Evolutionary conservation across 64 coral and sea anemone genomes (phyloP).

Genomic region (Porites australiensis): DNA sequence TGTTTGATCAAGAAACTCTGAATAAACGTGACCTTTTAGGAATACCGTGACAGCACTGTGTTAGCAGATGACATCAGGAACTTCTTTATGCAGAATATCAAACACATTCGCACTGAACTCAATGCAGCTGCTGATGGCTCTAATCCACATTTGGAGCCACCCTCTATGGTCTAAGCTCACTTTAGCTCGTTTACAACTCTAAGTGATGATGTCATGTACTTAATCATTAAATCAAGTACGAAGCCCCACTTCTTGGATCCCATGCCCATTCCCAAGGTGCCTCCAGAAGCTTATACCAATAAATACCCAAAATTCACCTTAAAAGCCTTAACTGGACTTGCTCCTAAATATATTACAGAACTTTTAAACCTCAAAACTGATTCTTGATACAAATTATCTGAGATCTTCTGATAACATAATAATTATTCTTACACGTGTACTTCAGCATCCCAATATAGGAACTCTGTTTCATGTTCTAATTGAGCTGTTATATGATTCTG

Average conservation of each 20-base stretch:
- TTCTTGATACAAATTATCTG: too few species aligned
- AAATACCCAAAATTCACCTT: too few species aligned
- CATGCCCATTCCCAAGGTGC: slow-evolving; percentile 50
- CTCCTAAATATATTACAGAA: too few species aligned
- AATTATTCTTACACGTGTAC: too few species aligned
- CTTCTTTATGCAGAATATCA: slow-evolving; percentile 58
- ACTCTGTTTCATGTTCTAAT: too few species aligned
- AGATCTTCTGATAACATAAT: too few species aligned
- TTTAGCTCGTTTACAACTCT: slow-evolving; percentile 2
- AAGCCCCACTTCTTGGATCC: background rate
- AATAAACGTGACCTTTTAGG: slow-evolving; percentile 31
- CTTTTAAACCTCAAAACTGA: too few species aligned
- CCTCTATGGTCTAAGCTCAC: background rate
- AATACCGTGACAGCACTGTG: slow-evolving; percentile 45
- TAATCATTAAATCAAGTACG: slow-evolving; percentile 52
- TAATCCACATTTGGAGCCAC: background rate
- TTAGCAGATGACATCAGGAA: slow-evolving; percentile 56
- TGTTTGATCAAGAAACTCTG: slow-evolving; percentile 29
- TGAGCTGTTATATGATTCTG: too few species aligned
- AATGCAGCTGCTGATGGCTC: slow-evolving; percentile 5
- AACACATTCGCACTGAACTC: slow-evolving; percentile 14
- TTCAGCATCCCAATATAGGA: too few species aligned
- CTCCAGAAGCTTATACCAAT: too few species aligned
- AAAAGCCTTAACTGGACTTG: too few species aligned
- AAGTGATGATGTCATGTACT: background rate